These are phyloP conservation scores for Oncorhynchus tshawytscha DNA, from an alignment of 2,113 vertebrate species.

Conservation along the genomic window DNA sequence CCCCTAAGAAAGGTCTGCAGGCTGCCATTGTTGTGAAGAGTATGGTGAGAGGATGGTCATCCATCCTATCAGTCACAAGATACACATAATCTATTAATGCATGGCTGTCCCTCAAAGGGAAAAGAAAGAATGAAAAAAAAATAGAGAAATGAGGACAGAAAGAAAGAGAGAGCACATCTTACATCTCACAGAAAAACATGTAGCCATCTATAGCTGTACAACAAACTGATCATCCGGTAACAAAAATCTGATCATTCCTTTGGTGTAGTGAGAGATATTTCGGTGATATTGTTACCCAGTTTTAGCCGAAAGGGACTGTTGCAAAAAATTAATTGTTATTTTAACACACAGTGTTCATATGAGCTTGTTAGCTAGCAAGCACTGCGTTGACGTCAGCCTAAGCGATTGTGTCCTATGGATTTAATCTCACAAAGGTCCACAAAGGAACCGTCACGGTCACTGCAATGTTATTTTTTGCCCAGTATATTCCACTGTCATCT, in stretches of 20 bases:
- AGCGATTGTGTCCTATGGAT: conserved; percentile 28
- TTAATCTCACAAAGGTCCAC: conserved; percentile 46
- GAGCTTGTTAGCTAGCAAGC: conserved; percentile 19
- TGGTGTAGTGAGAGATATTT: conserved; percentile 43
- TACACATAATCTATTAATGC: conserved; percentile 18
- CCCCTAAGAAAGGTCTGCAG: conserved; percentile 12
- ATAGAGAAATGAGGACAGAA: too few relatives aligned
- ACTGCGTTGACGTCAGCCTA: conserved; percentile 46
- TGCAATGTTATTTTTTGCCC: conserved; percentile 41
- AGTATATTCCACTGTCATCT: conserved; percentile 23
- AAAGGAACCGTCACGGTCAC: conserved; percentile 46
- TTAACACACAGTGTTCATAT: conserved; percentile 26
- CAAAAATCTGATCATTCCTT: conserved; percentile 48
- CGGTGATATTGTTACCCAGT: conserved; percentile 40
- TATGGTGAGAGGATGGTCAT: conserved; percentile 16
- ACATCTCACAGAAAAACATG: conserved; percentile 46
- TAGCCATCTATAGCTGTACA: conserved; percentile 34
- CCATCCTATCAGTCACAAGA: conserved; percentile 26
- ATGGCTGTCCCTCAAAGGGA: conserved; percentile 34
- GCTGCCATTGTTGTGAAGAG: conserved; percentile 20
- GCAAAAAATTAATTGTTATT: conserved; percentile 29
- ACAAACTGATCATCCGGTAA: conserved; percentile 36
- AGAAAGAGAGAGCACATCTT: conserved; percentile 8
- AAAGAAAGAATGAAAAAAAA: conserved; percentile 10
- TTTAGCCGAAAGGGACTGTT: conserved; percentile 48